phyloP scores from a whole-genome alignment of 2,113 vertebrate genomes.

The Tychaedon coryphoeus region DNA sequence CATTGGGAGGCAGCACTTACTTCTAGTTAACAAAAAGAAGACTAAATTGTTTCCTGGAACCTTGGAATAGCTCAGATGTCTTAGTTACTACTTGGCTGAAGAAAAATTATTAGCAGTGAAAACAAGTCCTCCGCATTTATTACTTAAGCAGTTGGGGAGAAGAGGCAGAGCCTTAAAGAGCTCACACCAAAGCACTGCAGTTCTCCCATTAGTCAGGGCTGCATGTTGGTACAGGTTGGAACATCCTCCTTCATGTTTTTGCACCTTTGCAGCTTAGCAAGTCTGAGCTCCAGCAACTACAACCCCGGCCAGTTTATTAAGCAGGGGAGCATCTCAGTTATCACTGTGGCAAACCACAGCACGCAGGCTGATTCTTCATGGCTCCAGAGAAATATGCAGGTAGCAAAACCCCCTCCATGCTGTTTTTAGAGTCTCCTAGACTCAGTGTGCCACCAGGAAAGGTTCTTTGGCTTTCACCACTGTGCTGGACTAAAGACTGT shows the following conservation, averaged over 20 bases:
- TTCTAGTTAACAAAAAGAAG: not conserved
- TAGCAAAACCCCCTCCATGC: not conserved
- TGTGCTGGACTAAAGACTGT: not conserved
- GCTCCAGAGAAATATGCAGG: not conserved
- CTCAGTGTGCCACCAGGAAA: accelerated
- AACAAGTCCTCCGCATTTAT: not conserved
- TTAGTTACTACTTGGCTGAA: constrained; percentile 7
- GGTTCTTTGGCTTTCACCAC: not conserved
- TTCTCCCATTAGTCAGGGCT: constrained; percentile 28
- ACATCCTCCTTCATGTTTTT: constrained; percentile 15
- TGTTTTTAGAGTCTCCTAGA: not conserved
- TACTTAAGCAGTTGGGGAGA: not conserved
- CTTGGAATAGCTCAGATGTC: constrained; percentile 11
- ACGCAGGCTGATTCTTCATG: accelerated
- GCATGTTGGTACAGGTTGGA: not conserved
- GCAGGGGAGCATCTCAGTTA: not conserved
- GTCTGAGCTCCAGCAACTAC: not conserved
- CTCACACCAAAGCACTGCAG: not conserved
- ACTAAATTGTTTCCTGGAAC: constrained; percentile 5
- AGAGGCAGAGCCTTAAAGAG: not conserved
- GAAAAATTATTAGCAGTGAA: constrained; percentile 9
- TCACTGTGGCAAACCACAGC: not conserved
- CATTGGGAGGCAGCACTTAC: not conserved
- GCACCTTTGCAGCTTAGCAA: constrained; percentile 3
- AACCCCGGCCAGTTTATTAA: not conserved